A percentile compares a stretch with the other conserved stretches of the same genome.
phyloP scores from a whole-genome alignment of 23 tunicate genomes.

The Clavelina lepadiformis region DNA sequence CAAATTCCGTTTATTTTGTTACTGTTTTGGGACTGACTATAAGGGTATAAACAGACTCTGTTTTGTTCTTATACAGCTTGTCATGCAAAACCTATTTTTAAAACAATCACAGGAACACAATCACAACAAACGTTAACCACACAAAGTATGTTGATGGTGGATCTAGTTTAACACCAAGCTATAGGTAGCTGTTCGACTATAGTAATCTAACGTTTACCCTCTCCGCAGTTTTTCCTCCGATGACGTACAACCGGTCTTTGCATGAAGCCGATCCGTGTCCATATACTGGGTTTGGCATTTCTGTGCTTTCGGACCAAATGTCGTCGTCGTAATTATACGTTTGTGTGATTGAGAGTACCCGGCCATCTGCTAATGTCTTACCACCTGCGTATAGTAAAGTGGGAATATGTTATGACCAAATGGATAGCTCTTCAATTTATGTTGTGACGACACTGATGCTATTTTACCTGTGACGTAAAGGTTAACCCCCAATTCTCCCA shows the following conservation, averaged over 20 bases:
- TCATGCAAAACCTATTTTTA: too few species aligned
- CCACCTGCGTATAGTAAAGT: conserved; percentile 42
- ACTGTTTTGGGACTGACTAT: too few species aligned
- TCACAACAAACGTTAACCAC: too few species aligned
- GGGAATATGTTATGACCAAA: too few species aligned
- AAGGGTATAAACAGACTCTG: too few species aligned
- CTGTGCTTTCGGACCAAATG: conserved; percentile 23
- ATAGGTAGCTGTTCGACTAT: too few species aligned
- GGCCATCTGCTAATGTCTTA: conserved; percentile 47
- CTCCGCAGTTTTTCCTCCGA: conserved; percentile 70
- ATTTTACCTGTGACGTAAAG: conserved; percentile 58
- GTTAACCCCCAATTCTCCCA: conserved; percentile 43
- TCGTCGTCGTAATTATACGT: conserved; percentile 38
- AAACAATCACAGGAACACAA: too few species aligned
- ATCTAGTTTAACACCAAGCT: too few species aligned
- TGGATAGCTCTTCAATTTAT: not conserved
- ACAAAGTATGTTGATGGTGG: too few species aligned
- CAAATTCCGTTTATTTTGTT: too few species aligned
- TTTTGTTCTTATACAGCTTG: too few species aligned
- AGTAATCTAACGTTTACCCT: conserved; percentile 16
- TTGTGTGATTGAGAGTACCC: conserved; percentile 29
- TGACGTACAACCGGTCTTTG: conserved; percentile 25
- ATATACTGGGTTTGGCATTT: conserved; percentile 47
- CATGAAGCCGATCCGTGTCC: conserved; percentile 73
- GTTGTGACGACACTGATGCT: not conserved